These are phyloP conservation scores for Cavia aperea DNA, from an alignment of 2,113 vertebrate genomes.

Conservation along the genomic window DNA sequence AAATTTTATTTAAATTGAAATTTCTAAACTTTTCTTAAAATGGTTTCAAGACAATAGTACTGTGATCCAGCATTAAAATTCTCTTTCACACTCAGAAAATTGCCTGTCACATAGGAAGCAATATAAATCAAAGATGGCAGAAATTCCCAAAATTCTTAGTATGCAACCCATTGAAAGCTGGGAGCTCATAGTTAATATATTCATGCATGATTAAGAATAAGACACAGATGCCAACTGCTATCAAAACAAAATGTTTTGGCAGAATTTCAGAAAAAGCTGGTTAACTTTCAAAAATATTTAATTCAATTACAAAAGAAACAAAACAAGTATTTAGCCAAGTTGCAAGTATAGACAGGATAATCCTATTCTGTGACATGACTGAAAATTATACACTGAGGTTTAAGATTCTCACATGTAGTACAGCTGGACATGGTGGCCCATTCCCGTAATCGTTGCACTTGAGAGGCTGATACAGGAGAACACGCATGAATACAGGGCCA, in stretches of 20 bases:
- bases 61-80: neutral
- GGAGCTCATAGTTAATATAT: neutral
- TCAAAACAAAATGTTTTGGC: neutral
- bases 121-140: neutral
- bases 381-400: neutral
- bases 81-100: conserved; percentile 15
- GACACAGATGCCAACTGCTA: neutral
- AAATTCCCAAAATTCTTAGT: neutral
- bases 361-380: neutral
- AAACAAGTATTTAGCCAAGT: conserved; percentile 28
- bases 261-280: conserved; percentile 10
- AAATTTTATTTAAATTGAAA: conserved; percentile 14
- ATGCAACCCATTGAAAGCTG: neutral
- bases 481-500: too few species aligned
- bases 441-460: neutral
- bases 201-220: neutral
- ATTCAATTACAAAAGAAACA: conserved; percentile 39
- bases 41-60: neutral
- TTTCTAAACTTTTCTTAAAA: neutral
- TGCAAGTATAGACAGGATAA: neutral
- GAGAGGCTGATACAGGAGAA: neutral
- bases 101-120: neutral
- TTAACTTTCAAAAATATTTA: conserved; percentile 37
- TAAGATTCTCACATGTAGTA: neutral
- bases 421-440: neutral